Conservation (phyloP, 2,113 vertebrate species). For the Eidolon helvum region DNA sequence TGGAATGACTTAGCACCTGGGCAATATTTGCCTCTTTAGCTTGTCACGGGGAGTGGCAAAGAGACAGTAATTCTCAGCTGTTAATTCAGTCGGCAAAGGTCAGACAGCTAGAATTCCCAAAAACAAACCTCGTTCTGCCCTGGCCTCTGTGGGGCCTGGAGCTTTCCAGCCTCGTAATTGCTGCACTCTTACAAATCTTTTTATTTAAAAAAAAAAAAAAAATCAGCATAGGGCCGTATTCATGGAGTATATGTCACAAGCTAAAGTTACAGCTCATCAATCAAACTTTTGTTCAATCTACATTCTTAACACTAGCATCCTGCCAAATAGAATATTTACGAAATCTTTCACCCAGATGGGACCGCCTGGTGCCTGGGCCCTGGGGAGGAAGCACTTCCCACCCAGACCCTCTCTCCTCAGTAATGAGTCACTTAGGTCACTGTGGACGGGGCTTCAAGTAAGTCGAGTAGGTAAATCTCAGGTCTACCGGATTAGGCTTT, state of each 20-base stretch:
- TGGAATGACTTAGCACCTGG: not conserved
- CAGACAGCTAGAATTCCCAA: slow-evolving; percentile 31
- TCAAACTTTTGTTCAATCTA: not conserved
- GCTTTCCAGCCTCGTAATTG: not conserved
- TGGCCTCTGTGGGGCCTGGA: not conserved
- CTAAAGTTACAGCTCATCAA: not conserved
- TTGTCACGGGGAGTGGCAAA: not conserved
- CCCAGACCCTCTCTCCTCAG: not conserved
- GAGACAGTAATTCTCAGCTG: slow-evolving; percentile 50
- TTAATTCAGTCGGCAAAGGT: slow-evolving; percentile 49
- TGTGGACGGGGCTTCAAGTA: not conserved
- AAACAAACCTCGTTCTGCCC: slow-evolving; percentile 36
- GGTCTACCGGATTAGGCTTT: not conserved
- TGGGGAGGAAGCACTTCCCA: accelerated
- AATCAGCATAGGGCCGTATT: not conserved
- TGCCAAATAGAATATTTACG: not conserved
- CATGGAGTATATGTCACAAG: not conserved
- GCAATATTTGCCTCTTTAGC: not conserved
- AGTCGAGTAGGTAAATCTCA: too few species aligned
- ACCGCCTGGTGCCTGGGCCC: accelerated
- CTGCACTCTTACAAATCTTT: not conserved
- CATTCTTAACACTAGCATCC: not conserved
- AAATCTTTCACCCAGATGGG: not conserved
- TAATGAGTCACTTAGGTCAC: not conserved
- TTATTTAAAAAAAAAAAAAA: not conserved